Conservation (phyloP, 2,113 vertebrate species). For the Sphyrna mokarran region DNA sequence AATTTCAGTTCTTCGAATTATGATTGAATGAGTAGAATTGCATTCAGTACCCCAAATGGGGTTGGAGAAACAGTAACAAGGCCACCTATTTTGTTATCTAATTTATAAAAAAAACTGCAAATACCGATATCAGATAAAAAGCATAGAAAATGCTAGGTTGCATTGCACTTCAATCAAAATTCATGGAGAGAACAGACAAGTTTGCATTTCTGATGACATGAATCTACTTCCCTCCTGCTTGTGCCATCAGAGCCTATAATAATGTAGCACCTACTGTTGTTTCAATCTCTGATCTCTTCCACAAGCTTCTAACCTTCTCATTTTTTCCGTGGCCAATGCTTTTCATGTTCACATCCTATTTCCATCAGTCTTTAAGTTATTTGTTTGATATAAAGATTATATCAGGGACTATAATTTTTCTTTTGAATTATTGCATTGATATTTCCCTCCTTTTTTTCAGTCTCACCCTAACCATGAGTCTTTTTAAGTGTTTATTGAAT, state of each 20-base stretch:
- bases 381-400: background rate
- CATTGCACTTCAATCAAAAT: background rate
- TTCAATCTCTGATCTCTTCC: background rate
- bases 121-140: background rate
- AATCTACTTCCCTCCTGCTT: background rate
- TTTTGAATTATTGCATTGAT: background rate
- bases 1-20: background rate
- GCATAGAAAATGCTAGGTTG: background rate
- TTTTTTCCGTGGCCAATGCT: background rate
- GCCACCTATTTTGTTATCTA: too few relatives aligned
- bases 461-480: background rate
- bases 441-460: background rate
- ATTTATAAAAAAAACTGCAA: background rate
- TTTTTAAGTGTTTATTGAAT: background rate
- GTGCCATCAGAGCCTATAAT: background rate
- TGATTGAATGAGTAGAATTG: background rate
- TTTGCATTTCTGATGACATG: background rate
- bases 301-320: background rate
- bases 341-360: background rate
- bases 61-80: background rate
- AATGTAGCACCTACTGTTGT: background rate
- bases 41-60: background rate
- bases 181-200: background rate
- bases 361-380: background rate
- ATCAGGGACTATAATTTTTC: background rate